A percentile compares a stretch with the other conserved stretches of the same genome.
Conservation (phyloP, 2,888 invertebrate species). For the Campoplex capitator region DNA sequence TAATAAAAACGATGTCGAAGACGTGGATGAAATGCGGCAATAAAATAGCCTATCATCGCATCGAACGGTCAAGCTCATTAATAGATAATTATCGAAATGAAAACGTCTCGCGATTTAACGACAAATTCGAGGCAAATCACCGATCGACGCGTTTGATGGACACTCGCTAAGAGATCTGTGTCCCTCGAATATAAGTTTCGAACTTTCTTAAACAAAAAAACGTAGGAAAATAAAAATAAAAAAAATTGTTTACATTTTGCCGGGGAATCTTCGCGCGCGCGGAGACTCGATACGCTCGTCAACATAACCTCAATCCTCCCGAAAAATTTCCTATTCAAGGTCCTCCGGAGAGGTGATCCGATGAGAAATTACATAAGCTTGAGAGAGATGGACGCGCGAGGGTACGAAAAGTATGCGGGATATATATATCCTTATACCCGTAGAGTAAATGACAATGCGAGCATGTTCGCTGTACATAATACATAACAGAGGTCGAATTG, state of each 20-base stretch:
- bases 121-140: not conserved
- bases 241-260: slow-evolving; percentile 11
- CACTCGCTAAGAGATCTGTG: not conserved
- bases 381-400: not conserved
- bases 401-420: slow-evolving; percentile 29
- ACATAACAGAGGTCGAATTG: slow-evolving; percentile 27
- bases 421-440: slow-evolving; percentile 9
- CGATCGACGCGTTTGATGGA: not conserved
- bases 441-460: slow-evolving; percentile 33
- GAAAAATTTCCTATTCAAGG: slow-evolving; percentile 29
- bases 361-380: slow-evolving; percentile 6
- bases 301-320: slow-evolving; percentile 21
- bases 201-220: not conserved
- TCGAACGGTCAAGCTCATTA: not conserved
- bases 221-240: not conserved
- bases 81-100: not conserved
- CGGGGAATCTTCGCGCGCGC: not conserved
- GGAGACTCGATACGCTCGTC: not conserved
- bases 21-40: not conserved
- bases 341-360: not conserved
- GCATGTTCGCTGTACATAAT: slow-evolving; percentile 27
- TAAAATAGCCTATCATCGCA: not conserved
- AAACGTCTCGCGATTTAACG: not conserved
- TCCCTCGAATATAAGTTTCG: not conserved
- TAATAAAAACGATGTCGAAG: not conserved